These are phyloP conservation scores for Epinephelus cyanopodus DNA, from an alignment of 2,113 vertebrate species.

Conservation along the genomic window DNA sequence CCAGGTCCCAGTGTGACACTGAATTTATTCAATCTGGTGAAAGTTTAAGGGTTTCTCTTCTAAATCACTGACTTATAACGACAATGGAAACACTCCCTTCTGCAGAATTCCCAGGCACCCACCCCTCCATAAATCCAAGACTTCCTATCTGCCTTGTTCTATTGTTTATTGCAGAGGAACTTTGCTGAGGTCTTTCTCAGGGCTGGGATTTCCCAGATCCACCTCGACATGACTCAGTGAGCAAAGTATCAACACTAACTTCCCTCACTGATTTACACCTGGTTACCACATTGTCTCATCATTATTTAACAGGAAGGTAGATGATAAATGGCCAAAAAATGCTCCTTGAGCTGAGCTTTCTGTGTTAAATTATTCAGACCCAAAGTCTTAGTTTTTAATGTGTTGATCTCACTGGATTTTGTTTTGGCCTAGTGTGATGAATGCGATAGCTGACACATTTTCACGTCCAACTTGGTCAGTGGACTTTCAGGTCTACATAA, in stretches of 20 bases:
- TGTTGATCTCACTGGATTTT: too few species aligned
- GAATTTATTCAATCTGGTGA: conserved; percentile 45
- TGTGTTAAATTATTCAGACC: not conserved
- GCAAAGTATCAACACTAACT: conserved; percentile 11
- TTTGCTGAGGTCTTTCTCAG: conserved; percentile 39
- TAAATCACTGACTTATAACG: conserved; percentile 55
- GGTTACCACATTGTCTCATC: conserved; percentile 28
- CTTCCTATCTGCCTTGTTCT: conserved; percentile 31
- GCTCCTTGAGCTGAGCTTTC: not conserved
- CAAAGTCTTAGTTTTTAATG: too few species aligned
- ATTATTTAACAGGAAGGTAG: not conserved
- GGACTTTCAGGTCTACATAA: too few species aligned
- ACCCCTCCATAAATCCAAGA: conserved; percentile 55
- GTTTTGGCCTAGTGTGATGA: too few species aligned
- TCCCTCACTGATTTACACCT: conserved; percentile 7
- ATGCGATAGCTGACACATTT: too few species aligned
- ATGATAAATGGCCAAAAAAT: conserved; percentile 7
- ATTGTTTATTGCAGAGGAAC: conserved; percentile 45
- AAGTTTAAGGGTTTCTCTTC: conserved; percentile 41
- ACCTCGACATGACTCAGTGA: conserved; percentile 10
- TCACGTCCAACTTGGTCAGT: too few species aligned
- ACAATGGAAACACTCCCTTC: conserved; percentile 54
- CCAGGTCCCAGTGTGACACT: conserved; percentile 27
- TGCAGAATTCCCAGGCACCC: conserved; percentile 48
- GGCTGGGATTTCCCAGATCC: conserved; percentile 38